These are phyloP conservation scores for Urophycis tenuis DNA, from an alignment of 2,797 vertebrate species.

Conservation along the genomic window DNA sequence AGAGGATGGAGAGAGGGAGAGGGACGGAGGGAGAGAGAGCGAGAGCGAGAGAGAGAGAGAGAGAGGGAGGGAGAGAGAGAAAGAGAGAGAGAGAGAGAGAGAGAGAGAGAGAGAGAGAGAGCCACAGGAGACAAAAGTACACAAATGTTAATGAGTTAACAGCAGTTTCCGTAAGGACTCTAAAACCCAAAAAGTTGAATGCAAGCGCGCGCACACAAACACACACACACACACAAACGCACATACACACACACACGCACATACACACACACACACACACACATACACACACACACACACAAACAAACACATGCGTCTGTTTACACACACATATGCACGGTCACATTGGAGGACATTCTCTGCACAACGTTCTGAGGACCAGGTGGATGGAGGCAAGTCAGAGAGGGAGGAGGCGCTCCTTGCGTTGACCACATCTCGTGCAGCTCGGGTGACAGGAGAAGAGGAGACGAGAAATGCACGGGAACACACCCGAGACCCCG, in stretches of 20 bases:
- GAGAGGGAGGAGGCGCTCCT: neutral
- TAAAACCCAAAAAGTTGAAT: slow-evolving; percentile 27
- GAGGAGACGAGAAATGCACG: neutral
- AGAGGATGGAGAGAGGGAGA: slow-evolving; percentile 22
- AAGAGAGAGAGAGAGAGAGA: slow-evolving; percentile 34
- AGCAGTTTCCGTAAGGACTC: slow-evolving; percentile 38
- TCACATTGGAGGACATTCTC: neutral
- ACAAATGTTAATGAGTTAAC: slow-evolving; percentile 75
- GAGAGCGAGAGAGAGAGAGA: neutral
- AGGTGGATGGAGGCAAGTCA: neutral
- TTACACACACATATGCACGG: neutral
- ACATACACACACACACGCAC: slow-evolving; percentile 39
- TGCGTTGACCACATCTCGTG: neutral
- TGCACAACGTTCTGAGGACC: neutral
- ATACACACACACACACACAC: slow-evolving; percentile 46
- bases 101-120: slow-evolving; percentile 64
- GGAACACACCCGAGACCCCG: neutral
- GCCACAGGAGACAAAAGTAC: slow-evolving; percentile 91
- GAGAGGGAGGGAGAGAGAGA: slow-evolving; percentile 20
- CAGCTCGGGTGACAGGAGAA: neutral
- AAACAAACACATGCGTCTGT: slow-evolving; percentile 47
- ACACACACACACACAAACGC: slow-evolving; percentile 15
- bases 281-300: slow-evolving; percentile 42
- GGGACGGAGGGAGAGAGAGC: neutral
- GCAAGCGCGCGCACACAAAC: slow-evolving; percentile 2